Evolutionary conservation across 2,113 vertebrate species (phyloP).

Genomic region (Thomomys bottae): DNA sequence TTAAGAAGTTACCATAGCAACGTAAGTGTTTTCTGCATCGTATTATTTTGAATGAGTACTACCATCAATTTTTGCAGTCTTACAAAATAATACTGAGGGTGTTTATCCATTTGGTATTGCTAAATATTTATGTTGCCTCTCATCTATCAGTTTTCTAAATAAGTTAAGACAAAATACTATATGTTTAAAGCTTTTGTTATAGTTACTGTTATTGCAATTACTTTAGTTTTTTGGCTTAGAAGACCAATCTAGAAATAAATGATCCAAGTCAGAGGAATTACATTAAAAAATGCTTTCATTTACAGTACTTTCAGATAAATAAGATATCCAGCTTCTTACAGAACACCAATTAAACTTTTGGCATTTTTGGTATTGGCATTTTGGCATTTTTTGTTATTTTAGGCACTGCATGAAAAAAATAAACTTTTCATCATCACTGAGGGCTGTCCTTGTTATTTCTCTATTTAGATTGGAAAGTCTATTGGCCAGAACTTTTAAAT

Average conservation of each 20-base stretch:
- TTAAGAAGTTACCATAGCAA: neutral
- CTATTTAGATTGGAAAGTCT: neutral
- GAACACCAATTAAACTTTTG: neutral
- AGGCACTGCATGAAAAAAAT: neutral
- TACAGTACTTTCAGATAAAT: conserved; percentile 20
- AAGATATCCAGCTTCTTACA: neutral
- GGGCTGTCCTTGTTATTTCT: neutral
- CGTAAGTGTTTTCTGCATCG: conserved; percentile 33
- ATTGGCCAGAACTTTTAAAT: neutral
- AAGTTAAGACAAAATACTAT: conserved; percentile 15
- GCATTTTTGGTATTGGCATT: neutral
- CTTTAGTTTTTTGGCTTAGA: conserved; percentile 3
- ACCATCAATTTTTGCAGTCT: conserved; percentile 21
- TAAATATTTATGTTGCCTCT: conserved; percentile 20
- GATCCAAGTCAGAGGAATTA: neutral
- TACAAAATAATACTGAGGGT: neutral
- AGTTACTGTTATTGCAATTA: neutral
- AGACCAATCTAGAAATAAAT: conserved; percentile 38
- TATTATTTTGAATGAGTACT: conserved; percentile 43
- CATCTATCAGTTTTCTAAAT: conserved; percentile 39
- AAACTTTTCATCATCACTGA: neutral
- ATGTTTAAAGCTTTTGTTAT: neutral
- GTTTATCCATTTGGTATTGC: conserved; percentile 28
- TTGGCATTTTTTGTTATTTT: neutral
- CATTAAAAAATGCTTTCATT: conserved; percentile 44